Evolutionary conservation across 2,888 invertebrate species (phyloP), one percentile per base, ranked within the genome.

Genomic region (Eumacrocentrus americanus): DNA sequence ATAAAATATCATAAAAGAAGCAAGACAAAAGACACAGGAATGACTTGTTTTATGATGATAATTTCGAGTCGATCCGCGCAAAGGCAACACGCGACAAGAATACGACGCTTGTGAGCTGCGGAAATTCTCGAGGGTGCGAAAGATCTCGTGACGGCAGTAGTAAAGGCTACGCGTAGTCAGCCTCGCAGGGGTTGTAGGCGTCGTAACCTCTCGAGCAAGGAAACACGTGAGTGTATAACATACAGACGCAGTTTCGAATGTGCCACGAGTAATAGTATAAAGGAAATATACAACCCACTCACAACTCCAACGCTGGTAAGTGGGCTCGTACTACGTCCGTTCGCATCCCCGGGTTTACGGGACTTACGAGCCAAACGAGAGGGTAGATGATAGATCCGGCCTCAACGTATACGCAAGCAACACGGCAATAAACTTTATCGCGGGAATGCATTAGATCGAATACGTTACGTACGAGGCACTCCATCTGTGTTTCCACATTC

Each of bases 381-480:
- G 62, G 62, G 52, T 65, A 58, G 65, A 67, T 66, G 63, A 65
- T 68, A 67, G 64, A 70, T 69, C 65, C 63, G 48, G 65, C 63
- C 60, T 14, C 51, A 18, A 46, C 46, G 37, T 50, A 58, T 67
- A 70, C 68, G 70, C 70, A 70, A 72, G 74, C 71, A 76, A 73
- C 72, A 74, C 66, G 70, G 73, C 74, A 73, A 76, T 79, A 78
- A 79, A 79, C 68, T 78, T 79, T 79, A 78, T 78, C 76, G 75
- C 77, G 70, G 70, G 75, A 77, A 78, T 74, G 74, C 76, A 77
- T 78, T 78, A 77, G 74, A 78, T 79, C 74, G 75, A 75, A 75
- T 76, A 76, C 74, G 71, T 76, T 72, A 69, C 70, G 67, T 64
- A 58, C 61, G 44, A 60, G 60, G 18, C 11, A 42, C 42, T 42